Evolutionary conservation across 2,797 vertebrate species (phyloP).

Genomic region (Synanceia verrucosa): DNA sequence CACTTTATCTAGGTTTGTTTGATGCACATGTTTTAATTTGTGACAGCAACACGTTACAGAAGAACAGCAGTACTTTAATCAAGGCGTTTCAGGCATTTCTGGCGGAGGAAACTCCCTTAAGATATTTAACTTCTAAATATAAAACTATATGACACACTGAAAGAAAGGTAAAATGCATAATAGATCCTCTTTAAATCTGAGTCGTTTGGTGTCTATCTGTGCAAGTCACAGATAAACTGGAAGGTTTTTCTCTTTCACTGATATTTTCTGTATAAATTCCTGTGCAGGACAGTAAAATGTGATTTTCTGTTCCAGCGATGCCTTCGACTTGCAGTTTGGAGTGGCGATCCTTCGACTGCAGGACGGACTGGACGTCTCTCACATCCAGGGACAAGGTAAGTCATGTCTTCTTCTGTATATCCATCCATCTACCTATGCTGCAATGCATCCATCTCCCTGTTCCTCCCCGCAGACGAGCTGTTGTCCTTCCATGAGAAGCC

Average conservation of each 20-base stretch:
- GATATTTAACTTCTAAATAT: too few species aligned
- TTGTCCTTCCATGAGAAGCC: constrained; percentile 90
- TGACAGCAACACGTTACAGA: too few species aligned
- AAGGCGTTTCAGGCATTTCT: too few species aligned
- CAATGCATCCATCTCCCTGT: not conserved
- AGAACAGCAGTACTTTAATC: too few species aligned
- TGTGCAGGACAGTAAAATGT: too few species aligned
- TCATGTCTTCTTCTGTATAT: not conserved
- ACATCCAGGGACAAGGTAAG: constrained; percentile 92
- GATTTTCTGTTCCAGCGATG: constrained; percentile 84
- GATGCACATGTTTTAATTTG: too few species aligned
- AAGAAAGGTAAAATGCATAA: too few species aligned
- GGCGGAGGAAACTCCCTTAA: too few species aligned
- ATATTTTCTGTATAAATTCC: not conserved
- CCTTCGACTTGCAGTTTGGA: constrained; percentile 94
- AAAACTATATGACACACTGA: too few species aligned
- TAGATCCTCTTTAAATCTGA: too few species aligned
- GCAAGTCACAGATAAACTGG: not conserved
- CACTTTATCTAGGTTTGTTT: too few species aligned
- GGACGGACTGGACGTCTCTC: constrained; percentile 94
- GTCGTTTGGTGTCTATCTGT: too few species aligned
- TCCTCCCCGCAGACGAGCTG: constrained; percentile 85
- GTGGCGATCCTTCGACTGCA: constrained; percentile 91
- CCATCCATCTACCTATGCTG: not conserved
- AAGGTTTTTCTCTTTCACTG: not conserved